Base-by-base conservation (phyloP, 1,140 invertebrate species). In the Drosophila setifemur region DNA sequence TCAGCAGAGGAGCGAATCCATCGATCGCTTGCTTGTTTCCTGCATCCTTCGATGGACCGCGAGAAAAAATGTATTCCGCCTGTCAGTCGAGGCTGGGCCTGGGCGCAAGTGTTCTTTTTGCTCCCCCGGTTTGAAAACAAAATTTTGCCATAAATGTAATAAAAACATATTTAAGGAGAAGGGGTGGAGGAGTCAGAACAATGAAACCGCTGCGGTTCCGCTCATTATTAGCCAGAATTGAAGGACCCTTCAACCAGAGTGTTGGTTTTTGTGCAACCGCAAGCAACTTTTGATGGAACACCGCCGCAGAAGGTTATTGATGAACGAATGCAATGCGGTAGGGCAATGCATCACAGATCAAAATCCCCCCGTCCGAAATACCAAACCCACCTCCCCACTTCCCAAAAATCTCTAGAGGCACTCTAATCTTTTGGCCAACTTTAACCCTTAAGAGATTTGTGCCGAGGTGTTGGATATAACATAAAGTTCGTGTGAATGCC, bases 401-500 rank as follows among this genome's bases (percentile, higher is more conserved):
- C 16, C 37, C 7, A 9, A n/a, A 3, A 31, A 31, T 40, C 23
- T 19, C 12, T 9, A 7, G 31, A 6, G 6, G n/a, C 23, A 8
- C 18, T 31, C 8, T 1, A 42, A 50, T 21, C 12, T 23, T 35
- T 58, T 35, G 35, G 21, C 54, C 72, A 72, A 63, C 68, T 72
- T 72, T 72, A 71, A 72, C 69, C 68, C 54, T 60, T 72, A 33
- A 7, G 25, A 69, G 39, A 70, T 57, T 35, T 58, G 61, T 39
- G 28, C 19, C 16, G 44, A 88, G 85, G 85, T 89, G 85, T 87
- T 81, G 75, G 37, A 72, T 74, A 68, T 77, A 89, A 88, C 85
- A 89, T 82, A 89, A 82, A 88, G 81, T 88, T 88, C 85, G 85
- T 88, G 85, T 88, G 85, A 88, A 88, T 88, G 67, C 85, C 86